Base-by-base conservation (phyloP, 2,797 vertebrate species). In the Monodelphis domestica region DNA sequence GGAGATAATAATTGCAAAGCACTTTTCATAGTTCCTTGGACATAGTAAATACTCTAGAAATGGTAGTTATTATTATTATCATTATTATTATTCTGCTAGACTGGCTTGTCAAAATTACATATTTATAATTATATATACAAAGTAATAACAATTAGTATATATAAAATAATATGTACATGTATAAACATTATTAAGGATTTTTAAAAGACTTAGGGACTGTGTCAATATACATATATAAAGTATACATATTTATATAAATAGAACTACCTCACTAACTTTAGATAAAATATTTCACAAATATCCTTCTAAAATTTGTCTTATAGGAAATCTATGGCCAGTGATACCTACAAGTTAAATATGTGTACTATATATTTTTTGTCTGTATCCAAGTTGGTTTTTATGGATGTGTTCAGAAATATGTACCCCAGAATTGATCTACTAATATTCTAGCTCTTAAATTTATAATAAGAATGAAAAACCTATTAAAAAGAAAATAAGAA, bases 321-420 rank as follows among this genome's bases (percentile, higher is more conserved):
- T 45, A 50, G 7, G 38, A 84, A 45, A 84, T 38, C n/a, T n/a
- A 50, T 84, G 38, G 50, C 6, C 70, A 84, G 70, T 3, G 26
- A 26, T 21, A 10, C 17, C 70, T 50, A 28, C 38, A 84, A 50
- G 1, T 3, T 5, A 38, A 84, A 28, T 26, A 84, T 26, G 3
- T 26, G 12, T 11, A 84, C 5, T 45, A 50, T 28, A 1, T 26
- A 84, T 50, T 78, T 38, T 70, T 38, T 78, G 38, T 24, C n/a
- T 84, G 33, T 17, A 17, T 70, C 59, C 38, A 14, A 15, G 6
- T 70, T 3, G 45, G 70, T 38, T 11, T 45, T 9, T 50, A 26
- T 50, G 24, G 21, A 50, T 28, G 9, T 78, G 45, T 45, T 95
- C 89, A 98, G 89, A 96, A 97, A 97, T 90, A 50, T 26, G 24